Evolutionary conservation across 2,113 vertebrate species (phyloP).

Genomic region (Paracyprichromis sp.): DNA sequence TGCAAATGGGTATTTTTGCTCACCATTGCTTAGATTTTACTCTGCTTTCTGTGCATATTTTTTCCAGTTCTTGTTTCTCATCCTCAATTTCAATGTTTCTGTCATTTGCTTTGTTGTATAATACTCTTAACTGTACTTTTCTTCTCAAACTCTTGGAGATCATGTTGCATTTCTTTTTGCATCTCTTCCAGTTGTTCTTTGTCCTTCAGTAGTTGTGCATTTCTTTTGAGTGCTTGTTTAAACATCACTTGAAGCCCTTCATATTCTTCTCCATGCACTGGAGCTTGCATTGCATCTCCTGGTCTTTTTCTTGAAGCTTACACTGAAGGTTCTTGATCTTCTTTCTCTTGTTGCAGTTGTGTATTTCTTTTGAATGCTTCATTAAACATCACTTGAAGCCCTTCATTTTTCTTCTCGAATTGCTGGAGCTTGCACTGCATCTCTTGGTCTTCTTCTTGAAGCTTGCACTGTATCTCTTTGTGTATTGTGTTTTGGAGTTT

Average conservation of each 20-base stretch:
- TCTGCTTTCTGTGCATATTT: not conserved
- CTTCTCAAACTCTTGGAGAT: not conserved
- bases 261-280: not conserved
- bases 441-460: not conserved
- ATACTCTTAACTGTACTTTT: not conserved
- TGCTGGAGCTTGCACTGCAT: not conserved
- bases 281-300: not conserved
- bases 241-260: not conserved
- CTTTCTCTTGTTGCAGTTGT: not conserved
- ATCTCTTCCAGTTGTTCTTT: not conserved
- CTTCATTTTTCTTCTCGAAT: not conserved
- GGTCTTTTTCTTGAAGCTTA: not conserved
- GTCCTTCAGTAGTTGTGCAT: not conserved
- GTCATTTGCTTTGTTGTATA: not conserved
- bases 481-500: not conserved
- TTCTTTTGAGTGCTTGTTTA: not conserved
- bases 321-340: not conserved
- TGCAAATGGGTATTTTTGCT: not conserved
- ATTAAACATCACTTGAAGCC: not conserved
- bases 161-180: not conserved
- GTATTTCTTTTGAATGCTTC: not conserved
- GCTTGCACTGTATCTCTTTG: not conserved
- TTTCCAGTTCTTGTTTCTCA: not conserved
- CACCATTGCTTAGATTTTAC: not conserved
- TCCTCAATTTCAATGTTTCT: not conserved